phyloP scores from a whole-genome alignment of 1,140 invertebrate species.

The Phortica variegata region DNA sequence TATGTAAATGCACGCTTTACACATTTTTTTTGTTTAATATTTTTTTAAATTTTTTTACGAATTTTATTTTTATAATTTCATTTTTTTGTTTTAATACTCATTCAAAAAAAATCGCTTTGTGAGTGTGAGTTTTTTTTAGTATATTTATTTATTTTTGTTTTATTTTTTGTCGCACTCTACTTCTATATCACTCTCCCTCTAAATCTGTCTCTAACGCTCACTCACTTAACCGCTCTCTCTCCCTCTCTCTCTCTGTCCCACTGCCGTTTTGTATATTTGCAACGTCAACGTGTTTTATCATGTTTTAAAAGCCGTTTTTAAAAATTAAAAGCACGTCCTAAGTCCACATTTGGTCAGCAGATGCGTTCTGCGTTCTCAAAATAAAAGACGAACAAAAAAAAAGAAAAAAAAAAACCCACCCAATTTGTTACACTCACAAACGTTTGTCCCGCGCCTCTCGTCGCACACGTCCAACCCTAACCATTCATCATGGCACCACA shows the following conservation, averaged over 20 bases:
- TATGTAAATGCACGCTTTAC: constrained; percentile 56
- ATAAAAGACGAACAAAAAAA: too few species aligned
- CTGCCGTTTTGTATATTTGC: constrained; percentile 20
- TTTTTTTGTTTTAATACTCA: constrained; percentile 22
- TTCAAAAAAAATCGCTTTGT: constrained; percentile 24
- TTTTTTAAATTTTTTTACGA: constrained; percentile 13
- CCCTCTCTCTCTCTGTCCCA: neutral
- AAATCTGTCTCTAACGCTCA: constrained; percentile 4
- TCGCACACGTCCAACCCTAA: too few species aligned
- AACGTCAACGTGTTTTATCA: constrained; percentile 49
- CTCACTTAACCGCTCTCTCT: too few species aligned
- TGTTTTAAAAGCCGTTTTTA: constrained; percentile 54
- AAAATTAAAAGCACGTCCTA: constrained; percentile 56
- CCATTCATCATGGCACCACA: too few species aligned
- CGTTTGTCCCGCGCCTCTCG: too few species aligned
- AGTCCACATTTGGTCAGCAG: constrained; percentile 51
- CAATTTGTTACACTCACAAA: too few species aligned
- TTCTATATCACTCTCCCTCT: constrained; percentile 9
- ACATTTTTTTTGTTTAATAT: constrained; percentile 24
- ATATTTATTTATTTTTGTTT: constrained; percentile 8
- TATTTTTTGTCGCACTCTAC: constrained; percentile 11
- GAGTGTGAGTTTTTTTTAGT: constrained; percentile 6
- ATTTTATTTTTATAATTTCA: constrained; percentile 2
- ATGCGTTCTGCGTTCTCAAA: too few species aligned
- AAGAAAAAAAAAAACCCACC: too few species aligned